Percentiles rank a stretch among this genome's conserved stretches.
Conservation (phyloP, 2,888 invertebrate species). For the Drosophila nr. fundita region DNA sequence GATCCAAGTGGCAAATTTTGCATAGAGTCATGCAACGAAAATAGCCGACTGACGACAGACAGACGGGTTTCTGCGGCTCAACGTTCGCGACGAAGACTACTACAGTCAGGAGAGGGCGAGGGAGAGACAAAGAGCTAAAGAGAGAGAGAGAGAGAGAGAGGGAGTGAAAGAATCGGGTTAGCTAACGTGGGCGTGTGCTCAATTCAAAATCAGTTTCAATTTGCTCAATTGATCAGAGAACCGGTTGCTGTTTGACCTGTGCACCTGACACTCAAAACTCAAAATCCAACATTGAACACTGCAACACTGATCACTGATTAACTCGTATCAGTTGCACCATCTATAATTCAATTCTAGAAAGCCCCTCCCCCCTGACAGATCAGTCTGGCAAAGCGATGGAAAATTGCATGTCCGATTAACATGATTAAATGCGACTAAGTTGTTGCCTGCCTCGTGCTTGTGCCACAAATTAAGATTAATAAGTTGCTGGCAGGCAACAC, state of each 20-base stretch:
- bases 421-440: slow-evolving; percentile 60
- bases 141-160: not conserved
- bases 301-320: slow-evolving; percentile 7
- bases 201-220: slow-evolving; percentile 35
- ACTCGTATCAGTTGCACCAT: slow-evolving; percentile 42
- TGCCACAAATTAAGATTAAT: slow-evolving; percentile 46
- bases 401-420: slow-evolving; percentile 62
- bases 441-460: slow-evolving; percentile 37
- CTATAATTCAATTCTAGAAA: slow-evolving; percentile 15
- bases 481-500: slow-evolving; percentile 42
- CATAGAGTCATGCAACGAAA: slow-evolving; percentile 55
- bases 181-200: slow-evolving; percentile 41
- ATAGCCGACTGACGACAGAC: slow-evolving; percentile 34
- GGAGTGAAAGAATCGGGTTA: not conserved
- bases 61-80: slow-evolving; percentile 40
- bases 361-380: not conserved
- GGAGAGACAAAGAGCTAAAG: not conserved
- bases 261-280: not conserved
- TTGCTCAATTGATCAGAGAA: slow-evolving; percentile 17
- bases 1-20: slow-evolving; percentile 33
- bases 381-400: slow-evolving; percentile 12
- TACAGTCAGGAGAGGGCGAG: not conserved
- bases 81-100: slow-evolving; percentile 9
- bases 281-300: not conserved
- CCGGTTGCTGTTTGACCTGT: slow-evolving; percentile 33